phyloP scores from a whole-genome alignment of 2,888 invertebrate species.

The Sinohyriopsis cumingii region DNA sequence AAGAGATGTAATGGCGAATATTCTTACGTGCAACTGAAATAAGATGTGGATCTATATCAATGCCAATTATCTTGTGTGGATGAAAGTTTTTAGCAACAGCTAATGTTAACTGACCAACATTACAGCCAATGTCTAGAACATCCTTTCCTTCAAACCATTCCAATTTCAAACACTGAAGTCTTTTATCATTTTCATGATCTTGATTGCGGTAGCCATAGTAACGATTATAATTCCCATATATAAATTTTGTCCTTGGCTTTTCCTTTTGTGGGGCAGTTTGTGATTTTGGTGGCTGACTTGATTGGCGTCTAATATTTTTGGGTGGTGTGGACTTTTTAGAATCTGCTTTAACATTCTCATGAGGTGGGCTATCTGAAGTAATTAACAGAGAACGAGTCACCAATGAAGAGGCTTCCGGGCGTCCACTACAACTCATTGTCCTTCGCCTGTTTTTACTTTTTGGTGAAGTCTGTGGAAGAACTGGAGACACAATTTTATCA shows the following conservation, averaged over 20 bases:
- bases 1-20: slow-evolving; percentile 79
- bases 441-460: slow-evolving; percentile 52
- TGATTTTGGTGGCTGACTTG: slow-evolving; percentile 25
- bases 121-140: slow-evolving; percentile 97
- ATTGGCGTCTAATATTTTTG: slow-evolving; percentile 34
- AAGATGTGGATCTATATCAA: slow-evolving; percentile 93
- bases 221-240: slow-evolving; percentile 96
- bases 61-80: slow-evolving; percentile 89
- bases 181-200: slow-evolving; percentile 82
- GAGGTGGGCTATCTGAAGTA: slow-evolving; percentile 26
- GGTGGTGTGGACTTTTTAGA: slow-evolving; percentile 35
- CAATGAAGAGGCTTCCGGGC: slow-evolving; percentile 32
- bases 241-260: slow-evolving; percentile 79
- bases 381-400: slow-evolving; percentile 33
- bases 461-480: slow-evolving; percentile 59
- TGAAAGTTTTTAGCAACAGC: slow-evolving; percentile 89
- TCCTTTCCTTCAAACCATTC: slow-evolving; percentile 91
- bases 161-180: slow-evolving; percentile 86
- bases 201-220: slow-evolving; percentile 96
- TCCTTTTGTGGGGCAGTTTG: slow-evolving; percentile 28
- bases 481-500: slow-evolving; percentile 64
- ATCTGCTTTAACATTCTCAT: slow-evolving; percentile 2
- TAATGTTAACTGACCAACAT: slow-evolving; percentile 95
- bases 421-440: slow-evolving; percentile 49
- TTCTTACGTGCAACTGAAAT: slow-evolving; percentile 85